These are phyloP conservation scores for Psittacula derbiana DNA, from an alignment of 2,797 vertebrate species.

Conservation along the genomic window DNA sequence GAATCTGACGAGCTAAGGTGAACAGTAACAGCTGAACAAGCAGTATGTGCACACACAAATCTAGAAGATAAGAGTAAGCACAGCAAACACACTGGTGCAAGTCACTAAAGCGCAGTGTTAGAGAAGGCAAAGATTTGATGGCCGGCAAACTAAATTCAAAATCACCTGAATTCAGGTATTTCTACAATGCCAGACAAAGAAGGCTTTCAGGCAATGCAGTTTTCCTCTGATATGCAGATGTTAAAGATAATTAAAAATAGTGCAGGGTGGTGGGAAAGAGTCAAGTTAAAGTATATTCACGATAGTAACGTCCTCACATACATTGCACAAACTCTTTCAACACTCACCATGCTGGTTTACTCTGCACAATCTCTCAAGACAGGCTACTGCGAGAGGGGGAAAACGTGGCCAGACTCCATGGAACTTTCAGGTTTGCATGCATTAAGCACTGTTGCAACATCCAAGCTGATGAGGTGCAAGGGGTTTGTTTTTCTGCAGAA, in stretches of 20 bases:
- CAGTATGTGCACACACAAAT: neutral
- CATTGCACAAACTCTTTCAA: neutral
- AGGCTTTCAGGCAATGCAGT: neutral
- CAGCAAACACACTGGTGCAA: constrained; percentile 14
- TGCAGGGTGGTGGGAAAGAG: no score
- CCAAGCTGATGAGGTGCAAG: neutral
- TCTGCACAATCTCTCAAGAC: neutral
- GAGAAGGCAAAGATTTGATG: constrained; percentile 18
- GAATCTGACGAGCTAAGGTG: neutral
- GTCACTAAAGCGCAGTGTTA: constrained; percentile 36
- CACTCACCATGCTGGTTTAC: neutral
- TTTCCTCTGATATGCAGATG: neutral
- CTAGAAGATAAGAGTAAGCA: constrained; percentile 34
- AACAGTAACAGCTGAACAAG: constrained; percentile 56
- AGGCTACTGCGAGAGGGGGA: neutral
- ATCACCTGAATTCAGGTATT: neutral
- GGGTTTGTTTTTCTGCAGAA: neutral
- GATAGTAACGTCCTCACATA: neutral
- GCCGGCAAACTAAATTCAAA: neutral
- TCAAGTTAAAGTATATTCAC: neutral
- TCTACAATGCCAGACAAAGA: neutral
- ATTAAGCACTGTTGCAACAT: neutral
- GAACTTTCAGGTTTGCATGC: neutral
- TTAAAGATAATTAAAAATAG: neutral
- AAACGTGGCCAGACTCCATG: neutral